Conservation (phyloP, 2,888 invertebrate genomes). For the Drosophila mettleri region DNA sequence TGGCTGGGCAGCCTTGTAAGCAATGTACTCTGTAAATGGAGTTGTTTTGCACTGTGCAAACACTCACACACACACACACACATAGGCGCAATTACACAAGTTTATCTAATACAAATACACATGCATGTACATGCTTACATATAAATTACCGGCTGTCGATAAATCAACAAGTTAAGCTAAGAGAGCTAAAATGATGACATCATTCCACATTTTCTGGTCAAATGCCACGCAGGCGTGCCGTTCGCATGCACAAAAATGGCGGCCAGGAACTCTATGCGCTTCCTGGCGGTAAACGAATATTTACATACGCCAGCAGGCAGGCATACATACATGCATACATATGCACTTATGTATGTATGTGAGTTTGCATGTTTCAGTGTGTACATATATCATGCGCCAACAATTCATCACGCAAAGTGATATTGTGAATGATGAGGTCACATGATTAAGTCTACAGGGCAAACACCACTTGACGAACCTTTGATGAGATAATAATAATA, state of each 20-base stretch:
- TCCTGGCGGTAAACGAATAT: slow-evolving; percentile 23
- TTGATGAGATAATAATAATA: slow-evolving; percentile 1
- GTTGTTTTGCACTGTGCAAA: slow-evolving; percentile 28
- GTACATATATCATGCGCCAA: slow-evolving; percentile 30
- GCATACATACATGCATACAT: not conserved
- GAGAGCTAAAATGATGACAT: slow-evolving; percentile 46
- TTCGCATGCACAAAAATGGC: slow-evolving; percentile 16
- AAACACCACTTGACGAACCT: slow-evolving; percentile 8
- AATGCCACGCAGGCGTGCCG: slow-evolving; percentile 54
- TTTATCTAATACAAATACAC: slow-evolving; percentile 7
- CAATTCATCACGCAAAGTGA: slow-evolving; percentile 48
- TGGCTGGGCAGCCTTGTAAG: slow-evolving; percentile 36
- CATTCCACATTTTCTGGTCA: slow-evolving; percentile 27
- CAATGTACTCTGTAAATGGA: slow-evolving; percentile 40
- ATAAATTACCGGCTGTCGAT: slow-evolving; percentile 43
- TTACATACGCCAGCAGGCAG: no score
- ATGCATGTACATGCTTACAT: not conserved
- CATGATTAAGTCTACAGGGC: slow-evolving; percentile 58
- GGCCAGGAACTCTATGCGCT: slow-evolving; percentile 40
- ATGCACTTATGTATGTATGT: not conserved
- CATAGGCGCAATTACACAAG: not conserved
- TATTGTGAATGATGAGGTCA: slow-evolving; percentile 62
- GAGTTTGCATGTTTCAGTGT: not conserved
- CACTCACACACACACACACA: slow-evolving; percentile 14
- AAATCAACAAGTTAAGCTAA: slow-evolving; percentile 52